Evolutionary conservation across 2,888 invertebrate species (phyloP).

Genomic region (Papilio protenor): DNA sequence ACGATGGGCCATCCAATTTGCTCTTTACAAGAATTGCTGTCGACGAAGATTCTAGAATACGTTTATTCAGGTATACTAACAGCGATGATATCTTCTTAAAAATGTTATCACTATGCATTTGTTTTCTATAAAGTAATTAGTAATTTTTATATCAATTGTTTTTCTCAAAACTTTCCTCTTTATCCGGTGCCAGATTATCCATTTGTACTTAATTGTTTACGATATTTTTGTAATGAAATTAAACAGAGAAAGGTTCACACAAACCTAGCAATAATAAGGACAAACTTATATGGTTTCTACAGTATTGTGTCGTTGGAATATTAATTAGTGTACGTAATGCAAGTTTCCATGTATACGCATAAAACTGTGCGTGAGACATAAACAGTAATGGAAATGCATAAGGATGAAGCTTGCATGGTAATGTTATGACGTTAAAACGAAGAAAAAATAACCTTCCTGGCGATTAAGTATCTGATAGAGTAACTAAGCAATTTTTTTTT

Average conservation of each 20-base stretch:
- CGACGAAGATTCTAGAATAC: neutral
- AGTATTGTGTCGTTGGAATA: constrained; percentile 25
- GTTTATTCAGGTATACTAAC: neutral
- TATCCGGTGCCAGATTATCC: neutral
- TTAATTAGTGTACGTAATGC: constrained; percentile 33
- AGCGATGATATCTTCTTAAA: too few relatives aligned
- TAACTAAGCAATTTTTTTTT: too few relatives aligned
- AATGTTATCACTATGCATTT: too few relatives aligned
- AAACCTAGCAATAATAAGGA: constrained; percentile 7
- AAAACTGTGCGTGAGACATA: constrained; percentile 37
- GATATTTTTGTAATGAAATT: neutral
- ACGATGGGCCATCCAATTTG: constrained; percentile 29
- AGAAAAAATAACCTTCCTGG: neutral
- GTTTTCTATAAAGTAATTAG: too few relatives aligned
- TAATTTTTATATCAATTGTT: too few relatives aligned
- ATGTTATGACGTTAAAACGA: constrained; percentile 8
- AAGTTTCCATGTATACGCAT: constrained; percentile 41
- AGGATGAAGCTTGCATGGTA: constrained; percentile 23
- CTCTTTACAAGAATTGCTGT: constrained; percentile 9
- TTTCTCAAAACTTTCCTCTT: neutral
- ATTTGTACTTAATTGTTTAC: neutral
- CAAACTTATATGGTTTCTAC: constrained; percentile 20
- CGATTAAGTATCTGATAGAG: too few relatives aligned
- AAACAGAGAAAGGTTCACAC: neutral
- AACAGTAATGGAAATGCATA: constrained; percentile 25